Evolutionary conservation across 2,113 vertebrate species (phyloP).

Genomic region (Crotalus viridis): DNA sequence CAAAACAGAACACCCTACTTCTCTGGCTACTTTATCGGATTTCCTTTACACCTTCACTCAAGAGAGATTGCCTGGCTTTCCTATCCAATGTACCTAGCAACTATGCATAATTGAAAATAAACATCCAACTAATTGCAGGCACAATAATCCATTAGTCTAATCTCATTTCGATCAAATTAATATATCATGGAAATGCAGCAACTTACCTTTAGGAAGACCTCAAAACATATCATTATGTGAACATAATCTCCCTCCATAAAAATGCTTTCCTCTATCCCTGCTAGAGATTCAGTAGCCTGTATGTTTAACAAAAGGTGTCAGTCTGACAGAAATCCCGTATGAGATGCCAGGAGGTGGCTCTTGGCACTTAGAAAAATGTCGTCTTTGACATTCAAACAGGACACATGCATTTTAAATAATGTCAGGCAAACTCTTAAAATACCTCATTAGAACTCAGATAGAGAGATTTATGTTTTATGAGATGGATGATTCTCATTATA

Average conservation of each 20-base stretch:
- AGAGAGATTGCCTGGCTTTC: not conserved
- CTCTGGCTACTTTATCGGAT: not conserved
- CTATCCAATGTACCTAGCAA: not conserved
- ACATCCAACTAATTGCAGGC: conserved; percentile 37
- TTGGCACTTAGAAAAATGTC: conserved; percentile 64
- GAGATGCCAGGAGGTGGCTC: conserved; percentile 63
- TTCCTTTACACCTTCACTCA: not conserved
- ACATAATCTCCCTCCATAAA: conserved; percentile 63
- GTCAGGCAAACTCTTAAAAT: conserved; percentile 66
- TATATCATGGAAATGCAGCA: conserved; percentile 57
- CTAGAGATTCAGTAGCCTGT: conserved; percentile 62
- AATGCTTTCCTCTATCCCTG: conserved; percentile 63
- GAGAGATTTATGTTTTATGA: conserved; percentile 73
- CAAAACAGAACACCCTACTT: conserved; percentile 20
- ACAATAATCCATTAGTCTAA: conserved; percentile 50
- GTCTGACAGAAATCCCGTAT: conserved; percentile 61
- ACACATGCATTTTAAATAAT: conserved; percentile 68
- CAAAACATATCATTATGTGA: conserved; percentile 62
- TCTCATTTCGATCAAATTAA: conserved; percentile 62
- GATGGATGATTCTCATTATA: conserved; percentile 72
- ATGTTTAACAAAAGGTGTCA: conserved; percentile 59
- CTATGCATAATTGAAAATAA: not conserved
- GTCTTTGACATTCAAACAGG: conserved; percentile 67
- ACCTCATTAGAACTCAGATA: conserved; percentile 58
- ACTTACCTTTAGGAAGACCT: conserved; percentile 69